Base-by-base conservation (phyloP, 1,140 invertebrate genomes). In the Trachymyrmex septentrionalis region DNA sequence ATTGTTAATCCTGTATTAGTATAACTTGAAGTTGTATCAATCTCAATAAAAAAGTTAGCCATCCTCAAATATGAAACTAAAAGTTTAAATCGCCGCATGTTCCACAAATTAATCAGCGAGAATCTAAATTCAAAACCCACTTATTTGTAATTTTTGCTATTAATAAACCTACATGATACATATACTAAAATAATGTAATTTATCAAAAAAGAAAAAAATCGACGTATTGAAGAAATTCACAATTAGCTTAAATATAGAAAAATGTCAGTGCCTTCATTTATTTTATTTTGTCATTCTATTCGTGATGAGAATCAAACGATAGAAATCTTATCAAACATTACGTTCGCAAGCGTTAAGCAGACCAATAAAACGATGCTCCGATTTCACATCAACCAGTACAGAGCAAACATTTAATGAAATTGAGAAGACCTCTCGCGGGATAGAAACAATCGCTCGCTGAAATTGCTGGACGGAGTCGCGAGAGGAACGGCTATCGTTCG, bases 401-500 rank as follows among this genome's bases (percentile, higher is more conserved):
- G 53, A 53, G 6, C 48, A 86, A 88, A 71, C 75, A 86, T 71
- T 55, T 19, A 61, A 59, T 16, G 67, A 77, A 80, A 66, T 14
- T 16, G 30, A n/a, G 19, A 30, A 53, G 19, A 50, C 14, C 55
- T 48, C 12, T 27, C n/a, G 53, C 53, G 10, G 30, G 19, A 2
- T n/a, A 69, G 67, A 27, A 85, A 61, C 67, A 80, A 21, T 57
- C 19, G 10, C 27, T 7, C 55, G 50, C 5, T 30, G 16, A 16
- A 21, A 16, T 55, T 38, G 69, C n/a, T 9, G 48, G 9, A 27
- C 30, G 77, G 76, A 30, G 3, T 2, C 67, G 69, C 61, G 71
- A 77, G 76, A 86, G 88, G 64, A 76, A 59, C 85, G 80, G 34
- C 38, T 69, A 75, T 53, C 66, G 86, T 55, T 44, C 86, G 72